These are phyloP conservation scores for Thereva nobilitata DNA, from an alignment of 2,888 invertebrate species.

Conservation along the genomic window DNA sequence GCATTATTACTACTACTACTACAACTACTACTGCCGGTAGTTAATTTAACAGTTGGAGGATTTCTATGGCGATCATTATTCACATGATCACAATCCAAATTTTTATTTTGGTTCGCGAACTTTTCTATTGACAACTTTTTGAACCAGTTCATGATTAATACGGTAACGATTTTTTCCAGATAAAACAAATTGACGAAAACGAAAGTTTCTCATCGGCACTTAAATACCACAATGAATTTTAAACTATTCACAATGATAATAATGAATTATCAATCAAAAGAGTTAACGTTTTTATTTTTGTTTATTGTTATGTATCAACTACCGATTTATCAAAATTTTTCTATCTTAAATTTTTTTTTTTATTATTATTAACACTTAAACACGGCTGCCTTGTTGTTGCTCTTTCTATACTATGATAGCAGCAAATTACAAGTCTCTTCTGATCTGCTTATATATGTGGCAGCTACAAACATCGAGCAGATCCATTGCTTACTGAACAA, in stretches of 20 bases:
- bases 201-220: constrained; percentile 64
- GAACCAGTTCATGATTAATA: constrained; percentile 68
- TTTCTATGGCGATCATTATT: neutral
- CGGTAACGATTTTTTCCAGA: constrained; percentile 67
- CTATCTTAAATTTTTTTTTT: too few relatives aligned
- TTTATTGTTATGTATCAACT: neutral
- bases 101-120: constrained; percentile 57
- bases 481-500: too few relatives aligned
- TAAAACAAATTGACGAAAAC: constrained; percentile 65
- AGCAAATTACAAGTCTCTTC: too few relatives aligned
- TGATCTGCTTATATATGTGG: too few relatives aligned
- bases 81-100: constrained; percentile 7
- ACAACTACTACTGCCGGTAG: too few relatives aligned
- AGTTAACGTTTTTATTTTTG: neutral
- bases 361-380: too few relatives aligned
- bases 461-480: too few relatives aligned
- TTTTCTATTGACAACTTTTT: constrained; percentile 66
- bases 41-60: neutral
- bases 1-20: neutral
- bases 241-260: constrained; percentile 1
- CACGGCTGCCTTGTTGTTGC: too few relatives aligned
- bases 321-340: too few relatives aligned
- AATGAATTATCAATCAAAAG: neutral
- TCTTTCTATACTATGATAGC: too few relatives aligned
- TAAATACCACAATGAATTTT: constrained; percentile 30